A percentile compares a stretch with the other conserved stretches of the same genome.
Conservation (phyloP, 1,140 invertebrate species). For the Aphelenchoides besseyi region DNA sequence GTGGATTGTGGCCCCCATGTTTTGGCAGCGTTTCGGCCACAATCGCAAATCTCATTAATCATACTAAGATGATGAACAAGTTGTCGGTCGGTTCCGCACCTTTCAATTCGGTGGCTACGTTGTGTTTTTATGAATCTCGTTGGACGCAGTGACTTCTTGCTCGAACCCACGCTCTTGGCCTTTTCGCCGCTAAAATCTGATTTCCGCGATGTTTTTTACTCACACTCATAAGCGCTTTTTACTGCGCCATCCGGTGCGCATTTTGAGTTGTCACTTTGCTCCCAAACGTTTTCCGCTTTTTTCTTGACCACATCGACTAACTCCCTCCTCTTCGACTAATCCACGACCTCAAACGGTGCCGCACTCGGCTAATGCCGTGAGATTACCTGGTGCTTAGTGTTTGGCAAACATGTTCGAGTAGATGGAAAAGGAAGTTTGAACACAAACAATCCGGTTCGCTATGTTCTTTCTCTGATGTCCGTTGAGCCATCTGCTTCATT, state of each 20-base stretch:
- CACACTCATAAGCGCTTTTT: background rate
- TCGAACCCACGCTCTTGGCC: background rate
- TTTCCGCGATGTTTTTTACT: background rate
- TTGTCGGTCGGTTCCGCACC: too few relatives aligned
- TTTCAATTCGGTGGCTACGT: background rate
- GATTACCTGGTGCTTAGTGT: background rate
- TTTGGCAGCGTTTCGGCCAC: background rate
- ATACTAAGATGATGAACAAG: constrained; percentile 1
- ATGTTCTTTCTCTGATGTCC: too few relatives aligned
- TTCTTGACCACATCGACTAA: background rate
- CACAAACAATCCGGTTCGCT: too few relatives aligned
- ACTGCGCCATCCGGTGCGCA: background rate
- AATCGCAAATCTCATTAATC: background rate
- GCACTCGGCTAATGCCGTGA: too few relatives aligned
- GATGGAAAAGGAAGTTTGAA: too few relatives aligned
- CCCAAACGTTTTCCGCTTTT: background rate
- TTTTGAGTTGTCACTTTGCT: background rate
- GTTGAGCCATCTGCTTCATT: background rate
- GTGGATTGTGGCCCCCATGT: background rate
- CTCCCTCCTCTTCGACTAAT: too few relatives aligned
- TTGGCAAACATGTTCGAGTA: background rate
- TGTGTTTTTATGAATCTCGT: background rate
- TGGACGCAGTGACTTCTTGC: background rate
- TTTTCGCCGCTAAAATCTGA: background rate
- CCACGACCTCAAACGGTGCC: background rate